Conservation (phyloP, 1,140 invertebrate species). For the Propsilocerus akamusi region DNA sequence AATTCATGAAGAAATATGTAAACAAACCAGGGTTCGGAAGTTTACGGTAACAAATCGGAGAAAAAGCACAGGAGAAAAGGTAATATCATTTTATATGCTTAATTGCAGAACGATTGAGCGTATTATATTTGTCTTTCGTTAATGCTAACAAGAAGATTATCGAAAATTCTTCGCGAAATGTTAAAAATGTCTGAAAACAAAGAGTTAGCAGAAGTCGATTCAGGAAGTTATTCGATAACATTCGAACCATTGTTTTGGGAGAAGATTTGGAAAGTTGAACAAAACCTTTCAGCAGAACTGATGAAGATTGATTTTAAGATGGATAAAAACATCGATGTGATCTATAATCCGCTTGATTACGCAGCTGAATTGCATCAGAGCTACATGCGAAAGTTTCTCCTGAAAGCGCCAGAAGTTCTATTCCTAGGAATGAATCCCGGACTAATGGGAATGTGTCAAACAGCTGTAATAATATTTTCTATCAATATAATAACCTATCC, state of each 20-base stretch:
- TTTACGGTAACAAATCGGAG: too few relatives aligned
- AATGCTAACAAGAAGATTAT: too few relatives aligned
- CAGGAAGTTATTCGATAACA: too few relatives aligned
- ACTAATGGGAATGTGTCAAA: constrained; percentile 87
- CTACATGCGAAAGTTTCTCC: constrained; percentile 49
- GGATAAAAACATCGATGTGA: constrained; percentile 11
- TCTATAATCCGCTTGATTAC: constrained; percentile 77
- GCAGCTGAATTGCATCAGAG: constrained; percentile 50
- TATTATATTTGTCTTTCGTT: too few relatives aligned
- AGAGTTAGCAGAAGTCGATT: too few relatives aligned
- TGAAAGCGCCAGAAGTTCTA: constrained; percentile 45
- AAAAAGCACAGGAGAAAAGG: too few relatives aligned
- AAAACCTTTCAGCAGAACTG: neutral
- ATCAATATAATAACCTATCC: neutral
- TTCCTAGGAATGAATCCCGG: constrained; percentile 90
- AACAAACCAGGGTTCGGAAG: too few relatives aligned
- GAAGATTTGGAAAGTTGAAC: neutral
- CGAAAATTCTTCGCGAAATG: too few relatives aligned
- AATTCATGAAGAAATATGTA: too few relatives aligned
- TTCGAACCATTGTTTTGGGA: neutral
- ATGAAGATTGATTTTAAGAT: neutral
- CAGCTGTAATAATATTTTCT: constrained; percentile 45
- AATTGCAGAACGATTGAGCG: too few relatives aligned
- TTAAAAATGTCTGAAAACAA: too few relatives aligned
- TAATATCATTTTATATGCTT: too few relatives aligned